Evolutionary conservation across 2,113 vertebrate genomes (phyloP).

Genomic region (Gracilinanus agilis): DNA sequence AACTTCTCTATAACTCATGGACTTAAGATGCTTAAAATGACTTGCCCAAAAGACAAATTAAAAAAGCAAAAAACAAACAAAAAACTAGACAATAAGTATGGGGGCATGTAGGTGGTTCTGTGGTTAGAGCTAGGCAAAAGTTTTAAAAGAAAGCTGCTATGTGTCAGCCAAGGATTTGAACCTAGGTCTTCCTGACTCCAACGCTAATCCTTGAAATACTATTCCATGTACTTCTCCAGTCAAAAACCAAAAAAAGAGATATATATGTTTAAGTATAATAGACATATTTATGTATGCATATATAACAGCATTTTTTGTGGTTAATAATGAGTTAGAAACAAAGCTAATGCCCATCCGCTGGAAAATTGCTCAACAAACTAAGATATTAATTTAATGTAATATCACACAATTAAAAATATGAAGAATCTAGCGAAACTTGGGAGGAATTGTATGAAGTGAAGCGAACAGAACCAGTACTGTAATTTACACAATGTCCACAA

Average conservation of each 20-base stretch:
- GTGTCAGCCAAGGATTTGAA: not conserved
- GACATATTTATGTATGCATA: not conserved
- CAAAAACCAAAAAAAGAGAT: not conserved
- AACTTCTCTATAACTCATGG: no score
- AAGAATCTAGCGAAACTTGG: not conserved
- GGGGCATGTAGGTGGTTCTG: no score
- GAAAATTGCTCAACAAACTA: not conserved
- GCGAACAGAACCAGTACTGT: not conserved
- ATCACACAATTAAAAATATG: not conserved
- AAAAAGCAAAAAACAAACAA: no score
- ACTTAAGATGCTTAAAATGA: not conserved
- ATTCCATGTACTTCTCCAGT: not conserved
- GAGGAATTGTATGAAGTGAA: not conserved
- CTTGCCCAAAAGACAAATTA: no score
- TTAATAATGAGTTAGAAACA: not conserved
- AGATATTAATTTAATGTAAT: not conserved
- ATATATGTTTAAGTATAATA: no score
- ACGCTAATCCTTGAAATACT: not conserved
- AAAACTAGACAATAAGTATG: no score
- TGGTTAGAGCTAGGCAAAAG: no score
- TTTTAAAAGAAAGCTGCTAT: not conserved
- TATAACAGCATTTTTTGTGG: not conserved
- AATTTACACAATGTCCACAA: not conserved
- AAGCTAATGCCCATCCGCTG: not conserved
- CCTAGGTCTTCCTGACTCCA: not conserved